phyloP scores from a whole-genome alignment of 37 sponge, comb jelly and placozoan species.

The Spongilla lacustris region DNA sequence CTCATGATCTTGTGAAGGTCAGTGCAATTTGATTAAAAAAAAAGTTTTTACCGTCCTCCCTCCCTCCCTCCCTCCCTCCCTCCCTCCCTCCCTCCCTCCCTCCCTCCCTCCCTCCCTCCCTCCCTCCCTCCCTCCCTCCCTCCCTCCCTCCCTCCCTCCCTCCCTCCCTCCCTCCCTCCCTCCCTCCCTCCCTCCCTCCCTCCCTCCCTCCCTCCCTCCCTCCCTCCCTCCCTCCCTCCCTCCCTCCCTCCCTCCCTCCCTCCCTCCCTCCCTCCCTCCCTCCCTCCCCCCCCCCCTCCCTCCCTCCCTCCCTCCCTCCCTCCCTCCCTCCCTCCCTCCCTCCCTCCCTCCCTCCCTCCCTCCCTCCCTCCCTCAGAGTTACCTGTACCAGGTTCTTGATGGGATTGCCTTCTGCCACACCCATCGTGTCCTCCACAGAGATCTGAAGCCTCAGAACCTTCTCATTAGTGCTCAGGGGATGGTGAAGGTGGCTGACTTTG shows the following conservation, averaged over 20 bases:
- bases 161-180: not conserved
- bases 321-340: not conserved
- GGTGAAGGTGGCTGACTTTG: conserved; percentile 98
- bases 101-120: not conserved
- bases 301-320: not conserved
- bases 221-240: not conserved
- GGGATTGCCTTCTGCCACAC: conserved; percentile 95
- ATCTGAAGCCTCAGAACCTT: conserved; percentile 98
- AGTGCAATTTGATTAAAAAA: not conserved
- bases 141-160: not conserved
- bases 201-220: not conserved
- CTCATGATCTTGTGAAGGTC: conserved; percentile 53
- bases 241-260: not conserved
- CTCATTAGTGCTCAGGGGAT: conserved; percentile 80
- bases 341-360: not conserved
- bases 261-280: not conserved
- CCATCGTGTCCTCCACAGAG: conserved; percentile 93
- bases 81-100: not conserved
- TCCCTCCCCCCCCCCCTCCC: not conserved
- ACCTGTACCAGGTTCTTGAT: conserved; percentile 88
- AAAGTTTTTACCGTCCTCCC: not conserved
- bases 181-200: not conserved
- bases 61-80: not conserved
- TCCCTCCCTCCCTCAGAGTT: conserved; percentile 67
- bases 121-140: not conserved